Evolutionary conservation across 2,797 vertebrate genomes (phyloP).

Genomic region (Enteromius radiatus): DNA sequence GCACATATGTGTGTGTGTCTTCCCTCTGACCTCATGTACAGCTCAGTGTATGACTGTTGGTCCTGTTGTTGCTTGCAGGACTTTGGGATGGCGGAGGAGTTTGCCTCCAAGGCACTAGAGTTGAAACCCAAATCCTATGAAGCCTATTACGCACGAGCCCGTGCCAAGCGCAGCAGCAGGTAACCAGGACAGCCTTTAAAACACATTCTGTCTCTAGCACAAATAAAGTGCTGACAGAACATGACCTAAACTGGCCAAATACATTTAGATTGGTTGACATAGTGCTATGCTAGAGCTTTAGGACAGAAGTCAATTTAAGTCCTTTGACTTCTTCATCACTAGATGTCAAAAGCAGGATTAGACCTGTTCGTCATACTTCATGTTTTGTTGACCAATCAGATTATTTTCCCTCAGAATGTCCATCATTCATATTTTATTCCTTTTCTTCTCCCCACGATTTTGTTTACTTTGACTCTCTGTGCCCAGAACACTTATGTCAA

Average conservation of each 20-base stretch:
- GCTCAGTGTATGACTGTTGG: constrained; percentile 63
- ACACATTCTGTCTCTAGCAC: constrained; percentile 29
- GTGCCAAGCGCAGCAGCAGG: constrained; percentile 97
- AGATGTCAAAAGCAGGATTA: constrained; percentile 32
- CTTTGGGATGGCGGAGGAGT: constrained; percentile 94
- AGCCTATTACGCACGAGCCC: constrained; percentile 94
- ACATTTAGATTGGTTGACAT: constrained; percentile 11
- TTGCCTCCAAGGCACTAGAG: constrained; percentile 95
- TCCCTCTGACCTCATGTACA: constrained; percentile 52
- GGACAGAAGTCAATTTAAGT: constrained; percentile 20
- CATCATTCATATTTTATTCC: constrained; percentile 56
- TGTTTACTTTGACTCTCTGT: constrained; percentile 24
- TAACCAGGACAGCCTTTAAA: constrained; percentile 71
- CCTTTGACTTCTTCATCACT: constrained; percentile 13
- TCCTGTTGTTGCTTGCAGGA: constrained; percentile 80
- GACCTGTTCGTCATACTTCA: constrained; percentile 44
- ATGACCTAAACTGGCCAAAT: constrained; percentile 5
- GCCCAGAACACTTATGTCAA: not conserved
- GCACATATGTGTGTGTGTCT: constrained; percentile 13
- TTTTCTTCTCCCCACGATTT: constrained; percentile 27
- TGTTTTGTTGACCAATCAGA: constrained; percentile 53
- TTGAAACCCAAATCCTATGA: constrained; percentile 97
- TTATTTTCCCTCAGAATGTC: constrained; percentile 44
- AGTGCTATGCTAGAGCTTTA: not conserved
- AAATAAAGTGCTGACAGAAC: constrained; percentile 15